Percentiles rank a stretch among this genome's conserved stretches.
These are phyloP conservation scores for Coenobita brevimanus DNA, from an alignment of 1,140 invertebrate genomes.

Conservation along the genomic window DNA sequence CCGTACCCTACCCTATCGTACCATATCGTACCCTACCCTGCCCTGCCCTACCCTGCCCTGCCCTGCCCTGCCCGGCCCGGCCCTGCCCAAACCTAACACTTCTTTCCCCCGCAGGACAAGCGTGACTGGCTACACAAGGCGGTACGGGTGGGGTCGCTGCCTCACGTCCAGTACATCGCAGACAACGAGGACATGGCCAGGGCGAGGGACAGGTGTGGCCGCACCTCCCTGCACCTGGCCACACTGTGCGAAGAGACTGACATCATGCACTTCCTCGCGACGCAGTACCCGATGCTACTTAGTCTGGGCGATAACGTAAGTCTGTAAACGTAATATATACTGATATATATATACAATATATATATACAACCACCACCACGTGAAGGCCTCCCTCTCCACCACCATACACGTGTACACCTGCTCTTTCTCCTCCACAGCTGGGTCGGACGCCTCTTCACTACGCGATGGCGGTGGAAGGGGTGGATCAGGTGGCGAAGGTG, in stretches of 20 bases:
- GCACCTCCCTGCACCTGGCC: constrained; percentile 86
- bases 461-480: constrained; percentile 89
- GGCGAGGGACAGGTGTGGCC: constrained; percentile 81
- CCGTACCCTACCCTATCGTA: too few species aligned
- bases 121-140: constrained; percentile 85
- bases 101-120: constrained; percentile 76
- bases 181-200: constrained; percentile 79
- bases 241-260: constrained; percentile 86
- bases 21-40: too few species aligned
- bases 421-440: constrained; percentile 77
- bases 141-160: constrained; percentile 80
- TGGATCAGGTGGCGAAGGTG: constrained; percentile 85
- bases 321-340: background rate
- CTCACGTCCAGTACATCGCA: constrained; percentile 78
- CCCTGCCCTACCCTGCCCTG: too few species aligned
- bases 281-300: constrained; percentile 82
- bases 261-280: constrained; percentile 83
- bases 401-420: background rate
- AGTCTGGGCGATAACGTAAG: constrained; percentile 89
- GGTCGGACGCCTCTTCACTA: constrained; percentile 90
- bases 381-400: background rate
- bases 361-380: background rate
- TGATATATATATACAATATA: background rate
- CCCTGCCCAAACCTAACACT: background rate
- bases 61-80: too few species aligned